These are phyloP conservation scores for Ferdinandea cuprea DNA, from an alignment of 2,888 invertebrate species.

Conservation along the genomic window DNA sequence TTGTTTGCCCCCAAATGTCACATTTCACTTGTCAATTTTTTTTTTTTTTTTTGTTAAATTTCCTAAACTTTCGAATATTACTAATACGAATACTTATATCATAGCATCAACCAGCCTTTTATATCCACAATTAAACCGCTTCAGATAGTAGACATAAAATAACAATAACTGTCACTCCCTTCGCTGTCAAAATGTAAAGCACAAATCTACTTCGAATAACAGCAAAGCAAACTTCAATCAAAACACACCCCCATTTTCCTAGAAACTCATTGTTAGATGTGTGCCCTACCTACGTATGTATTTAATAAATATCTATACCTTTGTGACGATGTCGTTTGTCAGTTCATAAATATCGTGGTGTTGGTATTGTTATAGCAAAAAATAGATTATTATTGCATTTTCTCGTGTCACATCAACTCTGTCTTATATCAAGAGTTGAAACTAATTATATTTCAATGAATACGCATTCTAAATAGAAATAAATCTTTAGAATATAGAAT, in stretches of 20 bases:
- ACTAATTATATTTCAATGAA: constrained; percentile 14
- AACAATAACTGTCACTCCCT: constrained; percentile 17
- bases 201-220: constrained; percentile 5
- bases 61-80: too few relatives aligned
- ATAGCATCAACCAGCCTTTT: not conserved
- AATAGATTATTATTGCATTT: constrained; percentile 27
- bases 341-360: constrained; percentile 38
- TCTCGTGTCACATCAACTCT: constrained; percentile 20
- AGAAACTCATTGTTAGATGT: constrained; percentile 32
- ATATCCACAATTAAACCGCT: not conserved
- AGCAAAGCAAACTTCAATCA: constrained; percentile 25
- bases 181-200: constrained; percentile 5
- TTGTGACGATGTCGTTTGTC: constrained; percentile 49
- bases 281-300: constrained; percentile 35
- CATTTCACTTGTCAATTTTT: too few relatives aligned
- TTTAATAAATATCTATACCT: constrained; percentile 28
- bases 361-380: constrained; percentile 13
- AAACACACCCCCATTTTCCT: constrained; percentile 49
- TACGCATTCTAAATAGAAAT: not conserved
- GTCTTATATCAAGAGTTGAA: not conserved
- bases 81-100: too few relatives aligned
- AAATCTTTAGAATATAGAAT: too few relatives aligned
- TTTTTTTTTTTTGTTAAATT: too few relatives aligned
- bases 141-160: not conserved
- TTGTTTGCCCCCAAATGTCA: too few relatives aligned